Evolutionary conservation across 2,888 invertebrate genomes (phyloP), one percentile per base, ranked within the genome.

Genomic region (Tryphoninae sp.): DNA sequence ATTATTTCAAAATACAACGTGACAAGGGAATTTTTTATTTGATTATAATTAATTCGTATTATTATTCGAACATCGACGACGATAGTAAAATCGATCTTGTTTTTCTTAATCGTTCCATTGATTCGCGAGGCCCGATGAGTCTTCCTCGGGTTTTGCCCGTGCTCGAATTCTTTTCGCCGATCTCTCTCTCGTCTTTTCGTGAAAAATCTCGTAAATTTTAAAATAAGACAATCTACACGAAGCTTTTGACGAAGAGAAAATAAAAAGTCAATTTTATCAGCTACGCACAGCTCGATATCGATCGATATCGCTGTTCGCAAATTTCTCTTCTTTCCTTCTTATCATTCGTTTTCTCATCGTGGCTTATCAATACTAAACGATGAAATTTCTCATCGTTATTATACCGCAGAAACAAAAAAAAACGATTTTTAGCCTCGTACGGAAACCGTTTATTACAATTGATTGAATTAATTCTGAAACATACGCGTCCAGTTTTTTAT

Each of bases 31-130:
- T n/a, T 71, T 71, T 74, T 55, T 64, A 11, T 23, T 33, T 33
- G 33, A 1, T 33, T 33, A 33, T 4, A 33, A 6, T 33, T 33
- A 33, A 33, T 33, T 33, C 33, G 7, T 33, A 33, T 33, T 6
- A 4, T 55, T 40, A 49, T 58, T 59, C n/a, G 9, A 71, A 58
- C 19, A 79, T 62, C 51, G 78, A 82, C 79, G 82, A 82, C 79
- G 62, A 82, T 72, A 67, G 78, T 74, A 72, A 61, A 78, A 75
- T 42, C 75, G 75, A 82, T 82, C 53, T 61, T 67, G 53, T 64
- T 62, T 72, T 68, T 6, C 33, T 26, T 26, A 2, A 2, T 26
- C 4, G 26, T 26, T 4, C 33, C 61, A 26, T 65, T 55, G 40
- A 74, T 69, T 69, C 53, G 67, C 53, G 67, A 80, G 62, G 65